phyloP scores from a whole-genome alignment of 2,888 invertebrate genomes.

The Candidula unifasciata region DNA sequence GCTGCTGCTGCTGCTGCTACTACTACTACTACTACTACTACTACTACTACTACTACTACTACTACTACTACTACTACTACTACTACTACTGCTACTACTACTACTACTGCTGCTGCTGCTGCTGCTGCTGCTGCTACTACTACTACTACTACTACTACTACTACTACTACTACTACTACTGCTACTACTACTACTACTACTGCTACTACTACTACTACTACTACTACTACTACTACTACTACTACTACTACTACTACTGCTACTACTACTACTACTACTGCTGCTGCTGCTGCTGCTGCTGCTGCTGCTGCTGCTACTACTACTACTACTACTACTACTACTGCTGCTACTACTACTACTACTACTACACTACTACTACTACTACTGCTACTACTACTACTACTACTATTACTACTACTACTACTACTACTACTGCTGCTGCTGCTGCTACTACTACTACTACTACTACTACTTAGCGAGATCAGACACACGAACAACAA shows the following conservation, averaged over 20 bases:
- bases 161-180: neutral
- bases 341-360: neutral
- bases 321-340: neutral
- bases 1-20: neutral
- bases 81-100: neutral
- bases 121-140: neutral
- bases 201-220: neutral
- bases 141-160: neutral
- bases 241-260: neutral
- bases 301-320: neutral
- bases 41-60: neutral
- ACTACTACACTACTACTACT: neutral
- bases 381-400: neutral
- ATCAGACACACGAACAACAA: too few species aligned
- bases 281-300: neutral
- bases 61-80: neutral
- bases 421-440: neutral
- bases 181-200: neutral
- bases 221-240: neutral
- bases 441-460: neutral
- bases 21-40: neutral
- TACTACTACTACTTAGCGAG: neutral
- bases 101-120: neutral
- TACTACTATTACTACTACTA: neutral
- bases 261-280: neutral